Evolutionary conservation across 2,888 invertebrate genomes (phyloP), one percentile per base, ranked within the genome.

Genomic region (Helicoverpa assulta): DNA sequence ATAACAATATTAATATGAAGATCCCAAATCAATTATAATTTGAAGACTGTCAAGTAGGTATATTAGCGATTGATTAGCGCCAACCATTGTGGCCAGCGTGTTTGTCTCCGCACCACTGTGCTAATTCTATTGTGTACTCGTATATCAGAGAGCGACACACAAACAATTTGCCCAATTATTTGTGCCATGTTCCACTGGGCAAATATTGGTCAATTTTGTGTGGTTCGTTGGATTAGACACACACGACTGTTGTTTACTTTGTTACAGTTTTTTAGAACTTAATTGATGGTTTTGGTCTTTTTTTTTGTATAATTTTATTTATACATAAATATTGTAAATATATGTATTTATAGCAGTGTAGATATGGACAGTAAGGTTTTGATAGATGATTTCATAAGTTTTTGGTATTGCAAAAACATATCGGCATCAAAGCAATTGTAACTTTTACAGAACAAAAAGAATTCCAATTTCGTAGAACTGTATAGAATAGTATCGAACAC

Each of bases 161-260:
- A 88, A 86, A 84, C 89, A 88, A 90, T 92, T 90, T 89, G 89
- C 76, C 80, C 88, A 88, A 88, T 91, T 91, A 92, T 92, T 90
- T 89, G 87, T 82, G 69, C 80, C 83, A 85, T 85, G 80, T 75
- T 71, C 80, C 85, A 84, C 75, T 82, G 81, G 79, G 80, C 85
- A 86, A 88, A 89, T 88, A 84, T 86, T 85, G 81, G 78, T 72
- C 86, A 80, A 84, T 85, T 83, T 85, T 85, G 85, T 84, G 79
- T 80, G 78, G 64, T 66, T 68, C 75, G 65, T 63, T 80, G 76
- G 68, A 70, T 80, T 73, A 71, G 72, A 74, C 40, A 71, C 72
- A 78, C 69, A 58, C 2, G 47, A 57, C 51, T 51, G n/a, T 47
- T 63, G 56, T 69, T 65, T 57, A 53, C 40, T 54, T 67, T 56